These are phyloP conservation scores for Papilio aristodemus DNA, from an alignment of 1,140 invertebrate genomes.

Conservation along the genomic window DNA sequence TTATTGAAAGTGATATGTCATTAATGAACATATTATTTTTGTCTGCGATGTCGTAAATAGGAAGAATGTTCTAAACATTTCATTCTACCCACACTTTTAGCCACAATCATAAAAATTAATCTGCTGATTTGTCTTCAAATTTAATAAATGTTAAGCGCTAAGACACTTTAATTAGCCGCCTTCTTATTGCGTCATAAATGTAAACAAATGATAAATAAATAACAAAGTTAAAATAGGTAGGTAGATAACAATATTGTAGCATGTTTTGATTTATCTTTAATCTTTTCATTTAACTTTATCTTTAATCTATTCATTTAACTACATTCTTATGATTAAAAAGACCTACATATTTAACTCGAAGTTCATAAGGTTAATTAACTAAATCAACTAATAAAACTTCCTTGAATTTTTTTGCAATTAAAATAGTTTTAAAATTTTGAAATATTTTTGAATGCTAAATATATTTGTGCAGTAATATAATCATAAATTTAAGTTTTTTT, in stretches of 20 bases:
- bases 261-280: no score
- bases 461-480: background rate
- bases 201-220: no score
- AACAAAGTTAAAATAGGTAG: no score
- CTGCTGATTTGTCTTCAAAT: no score
- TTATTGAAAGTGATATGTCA: background rate
- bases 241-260: no score
- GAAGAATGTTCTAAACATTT: background rate
- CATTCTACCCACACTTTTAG: no score
- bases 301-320: no score
- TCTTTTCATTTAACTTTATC: no score
- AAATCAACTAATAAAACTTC: background rate
- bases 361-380: background rate
- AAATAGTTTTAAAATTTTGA: constrained; percentile 12
- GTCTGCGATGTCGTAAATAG: background rate
- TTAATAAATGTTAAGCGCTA: no score
- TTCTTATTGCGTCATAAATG: no score
- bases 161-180: no score
- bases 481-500: background rate
- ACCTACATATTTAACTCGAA: background rate
- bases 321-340: background rate
- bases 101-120: no score
- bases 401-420: constrained; percentile 23
- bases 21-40: background rate
- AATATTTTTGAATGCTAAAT: background rate